Evolutionary conservation across 2,797 vertebrate genomes (phyloP), one percentile per base, ranked within the genome.

Genomic region (Lacerta viridis): DNA sequence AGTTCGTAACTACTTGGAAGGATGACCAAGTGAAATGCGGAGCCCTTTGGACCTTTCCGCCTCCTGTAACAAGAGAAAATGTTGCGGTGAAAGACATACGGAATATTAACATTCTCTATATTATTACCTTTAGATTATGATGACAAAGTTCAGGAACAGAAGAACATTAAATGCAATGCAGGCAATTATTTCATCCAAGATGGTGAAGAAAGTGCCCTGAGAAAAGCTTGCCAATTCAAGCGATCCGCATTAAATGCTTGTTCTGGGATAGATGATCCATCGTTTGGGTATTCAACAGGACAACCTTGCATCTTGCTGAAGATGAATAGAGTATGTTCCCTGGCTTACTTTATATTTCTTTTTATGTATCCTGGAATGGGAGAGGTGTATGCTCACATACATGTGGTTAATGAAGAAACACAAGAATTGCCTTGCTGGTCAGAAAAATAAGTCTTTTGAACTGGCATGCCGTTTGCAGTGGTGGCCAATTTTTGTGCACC

Each of bases 221-320:
- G 98, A 94, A 98, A 98, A 90, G 97, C 99, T 33, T 99, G 99
- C 95, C 98, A 98, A 94, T 99, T 99, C 96, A 99, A 98, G 95
- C 98, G 98, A 90, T 99, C 99, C 0, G 97, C 96, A 96, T 95
- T 99, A 95, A 97, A 97, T 81, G 98, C 98, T 80, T 99, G 99
- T 94, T 99, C 99, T 2, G 99, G 99, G 78, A 87, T 98, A 1
- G 93, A 96, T 88, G 98, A 99, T 92, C 97, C 96, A 33, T 96
- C 97, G 0, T 99, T 98, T 92, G 99, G 99, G 94, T 99, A 98
- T 94, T 98, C 98, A 43, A 95, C 95, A 92, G 99, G 98, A 94
- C 98, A 96, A 93, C 99, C 99, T 86, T 99, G 99, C 93, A 93
- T 99, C 94, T 96, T 99, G 85, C 97, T 99, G 80, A 98, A 98